These are phyloP conservation scores for Sepiola atlantica DNA, from an alignment of 2,888 invertebrate genomes.

Conservation along the genomic window DNA sequence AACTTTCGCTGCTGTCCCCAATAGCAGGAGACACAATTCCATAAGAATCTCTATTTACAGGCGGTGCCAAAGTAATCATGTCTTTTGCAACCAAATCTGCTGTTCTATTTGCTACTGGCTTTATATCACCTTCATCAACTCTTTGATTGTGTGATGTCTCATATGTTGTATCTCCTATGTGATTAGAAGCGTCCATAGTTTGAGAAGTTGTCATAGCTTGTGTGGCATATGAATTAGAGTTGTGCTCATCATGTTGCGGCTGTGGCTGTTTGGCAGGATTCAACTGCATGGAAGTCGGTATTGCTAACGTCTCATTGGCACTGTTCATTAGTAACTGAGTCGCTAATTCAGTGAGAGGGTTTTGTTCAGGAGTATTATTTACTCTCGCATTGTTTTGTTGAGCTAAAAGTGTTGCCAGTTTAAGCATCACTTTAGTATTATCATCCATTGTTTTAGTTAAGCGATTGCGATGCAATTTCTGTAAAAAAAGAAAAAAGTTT, in stretches of 20 bases:
- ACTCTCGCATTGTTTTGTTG: constrained; percentile 38
- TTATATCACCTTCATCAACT: neutral
- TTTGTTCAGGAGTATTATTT: constrained; percentile 24
- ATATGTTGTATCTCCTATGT: neutral
- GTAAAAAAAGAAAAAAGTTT: neutral
- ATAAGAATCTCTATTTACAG: constrained; percentile 36
- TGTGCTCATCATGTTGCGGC: neutral
- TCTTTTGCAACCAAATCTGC: constrained; percentile 39
- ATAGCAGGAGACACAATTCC: neutral
- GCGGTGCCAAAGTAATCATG: neutral
- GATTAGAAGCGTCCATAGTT: neutral
- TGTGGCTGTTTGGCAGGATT: neutral
- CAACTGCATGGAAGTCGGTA: constrained; percentile 39
- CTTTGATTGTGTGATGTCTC: constrained; percentile 33
- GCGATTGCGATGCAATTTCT: neutral
- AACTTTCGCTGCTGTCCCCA: neutral
- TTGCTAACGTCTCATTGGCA: constrained; percentile 34
- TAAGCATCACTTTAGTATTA: constrained; percentile 45
- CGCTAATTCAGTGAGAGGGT: constrained; percentile 41
- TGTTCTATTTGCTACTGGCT: neutral
- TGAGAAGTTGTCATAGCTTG: constrained; percentile 43
- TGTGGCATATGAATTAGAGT: neutral
- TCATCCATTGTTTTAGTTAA: constrained; percentile 39
- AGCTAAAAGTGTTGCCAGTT: constrained; percentile 44
- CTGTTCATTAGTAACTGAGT: constrained; percentile 39